These are phyloP conservation scores for Phoenicopterus ruber DNA, from an alignment of 2,113 vertebrate genomes.

Conservation along the genomic window DNA sequence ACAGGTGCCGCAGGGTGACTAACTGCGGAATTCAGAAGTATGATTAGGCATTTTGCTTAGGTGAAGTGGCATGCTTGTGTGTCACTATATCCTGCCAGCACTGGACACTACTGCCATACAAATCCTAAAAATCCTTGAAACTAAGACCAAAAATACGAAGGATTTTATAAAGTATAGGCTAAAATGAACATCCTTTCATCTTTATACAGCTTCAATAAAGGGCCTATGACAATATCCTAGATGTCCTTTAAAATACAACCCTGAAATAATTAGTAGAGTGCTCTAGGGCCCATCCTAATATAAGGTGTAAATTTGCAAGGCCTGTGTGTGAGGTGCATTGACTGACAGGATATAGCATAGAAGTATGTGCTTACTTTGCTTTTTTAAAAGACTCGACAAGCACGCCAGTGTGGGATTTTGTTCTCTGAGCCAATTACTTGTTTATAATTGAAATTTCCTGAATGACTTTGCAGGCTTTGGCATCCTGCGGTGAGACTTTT, in stretches of 20 bases:
- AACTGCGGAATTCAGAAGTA: neutral
- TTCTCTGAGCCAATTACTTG: neutral
- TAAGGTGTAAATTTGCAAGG: neutral
- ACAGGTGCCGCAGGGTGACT: neutral
- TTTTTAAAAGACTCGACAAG: neutral
- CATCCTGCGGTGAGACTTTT: neutral
- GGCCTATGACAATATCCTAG: neutral
- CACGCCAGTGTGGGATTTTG: neutral
- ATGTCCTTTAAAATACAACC: neutral
- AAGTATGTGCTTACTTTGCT: neutral
- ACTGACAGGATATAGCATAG: neutral
- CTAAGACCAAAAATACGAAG: neutral
- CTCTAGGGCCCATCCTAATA: neutral
- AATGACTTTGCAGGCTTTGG: neutral
- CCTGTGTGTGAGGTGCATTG: neutral
- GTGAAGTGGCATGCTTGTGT: fast-evolving
- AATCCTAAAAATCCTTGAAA: neutral
- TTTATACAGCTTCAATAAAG: neutral
- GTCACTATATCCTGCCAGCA: neutral
- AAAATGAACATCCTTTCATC: neutral
- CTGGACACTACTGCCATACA: fast-evolving
- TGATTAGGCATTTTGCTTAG: neutral
- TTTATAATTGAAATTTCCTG: constrained; percentile 17
- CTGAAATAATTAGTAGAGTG: neutral
- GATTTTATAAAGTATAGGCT: neutral